Conservation (phyloP, 2,797 vertebrate species). For the Channallabes apus region DNA sequence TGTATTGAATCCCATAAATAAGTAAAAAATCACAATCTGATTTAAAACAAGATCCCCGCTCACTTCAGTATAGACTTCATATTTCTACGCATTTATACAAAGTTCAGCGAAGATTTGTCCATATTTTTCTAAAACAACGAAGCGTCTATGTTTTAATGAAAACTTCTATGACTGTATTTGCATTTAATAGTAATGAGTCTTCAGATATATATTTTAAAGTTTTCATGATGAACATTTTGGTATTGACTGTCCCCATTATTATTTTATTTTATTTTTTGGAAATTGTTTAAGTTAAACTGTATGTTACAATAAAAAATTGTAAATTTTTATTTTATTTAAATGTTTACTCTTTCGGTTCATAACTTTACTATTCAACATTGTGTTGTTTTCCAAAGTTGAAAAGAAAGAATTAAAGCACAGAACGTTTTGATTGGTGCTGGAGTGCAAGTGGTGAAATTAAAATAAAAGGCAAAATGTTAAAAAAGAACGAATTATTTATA, state of each 20-base stretch:
- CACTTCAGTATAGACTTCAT: conserved; percentile 68
- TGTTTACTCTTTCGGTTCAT: not conserved
- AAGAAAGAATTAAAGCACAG: not conserved
- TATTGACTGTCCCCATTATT: conserved; percentile 43
- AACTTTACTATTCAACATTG: not conserved
- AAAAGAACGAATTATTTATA: not conserved
- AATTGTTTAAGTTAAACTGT: conserved; percentile 57
- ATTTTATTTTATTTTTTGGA: conserved; percentile 22
- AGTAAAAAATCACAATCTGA: conserved; percentile 25
- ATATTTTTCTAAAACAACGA: conserved; percentile 50
- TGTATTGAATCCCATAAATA: conserved; percentile 35
- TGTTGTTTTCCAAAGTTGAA: not conserved
- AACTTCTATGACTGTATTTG: conserved; percentile 69
- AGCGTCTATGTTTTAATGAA: conserved; percentile 77
- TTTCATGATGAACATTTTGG: conserved; percentile 54
- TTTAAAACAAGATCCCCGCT: conserved; percentile 71
- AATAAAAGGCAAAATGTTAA: not conserved
- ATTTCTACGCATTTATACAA: conserved; percentile 73
- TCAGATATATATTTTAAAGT: conserved; percentile 44
- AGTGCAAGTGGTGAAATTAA: not conserved
- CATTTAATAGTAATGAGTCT: conserved; percentile 49
- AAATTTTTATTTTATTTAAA: conserved; percentile 33
- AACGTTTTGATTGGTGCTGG: not conserved
- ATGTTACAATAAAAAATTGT: conserved; percentile 53
- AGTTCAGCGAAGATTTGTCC: conserved; percentile 33